Conservation (phyloP, 2,113 vertebrate genomes). For the Oreocharis arfaki region DNA sequence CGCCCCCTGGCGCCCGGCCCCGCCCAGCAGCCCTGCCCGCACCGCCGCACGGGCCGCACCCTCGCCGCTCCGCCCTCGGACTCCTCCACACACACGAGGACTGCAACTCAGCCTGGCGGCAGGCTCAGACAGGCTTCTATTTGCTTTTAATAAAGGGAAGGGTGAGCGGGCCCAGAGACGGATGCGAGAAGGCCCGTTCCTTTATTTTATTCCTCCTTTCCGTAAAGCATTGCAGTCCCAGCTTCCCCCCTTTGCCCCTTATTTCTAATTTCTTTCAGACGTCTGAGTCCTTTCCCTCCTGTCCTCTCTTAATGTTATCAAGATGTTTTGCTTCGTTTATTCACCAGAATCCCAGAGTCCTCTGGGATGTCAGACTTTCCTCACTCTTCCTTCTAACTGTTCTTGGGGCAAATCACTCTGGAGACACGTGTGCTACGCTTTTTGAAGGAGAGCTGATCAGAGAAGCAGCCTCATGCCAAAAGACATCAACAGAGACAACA, state of each 20-base stretch:
- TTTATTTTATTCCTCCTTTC: background rate
- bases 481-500: background rate
- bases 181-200: background rate
- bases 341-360: background rate
- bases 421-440: fast-evolving
- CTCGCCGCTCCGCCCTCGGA: fast-evolving
- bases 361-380: background rate
- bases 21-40: background rate
- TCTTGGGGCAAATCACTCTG: background rate
- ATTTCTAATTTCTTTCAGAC: background rate
- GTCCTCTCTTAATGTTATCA: background rate
- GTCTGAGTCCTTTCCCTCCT: background rate
- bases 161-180: fast-evolving
- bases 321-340: background rate
- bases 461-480: background rate
- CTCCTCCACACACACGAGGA: fast-evolving
- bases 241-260: background rate
- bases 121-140: fast-evolving
- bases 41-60: background rate
- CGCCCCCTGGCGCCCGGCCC: background rate
- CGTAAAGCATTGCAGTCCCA: background rate
- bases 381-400: background rate
- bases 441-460: background rate
- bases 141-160: fast-evolving
- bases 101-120: fast-evolving